These are phyloP conservation scores for Isurus oxyrinchus DNA, from an alignment of 2,113 vertebrate genomes.

Conservation along the genomic window DNA sequence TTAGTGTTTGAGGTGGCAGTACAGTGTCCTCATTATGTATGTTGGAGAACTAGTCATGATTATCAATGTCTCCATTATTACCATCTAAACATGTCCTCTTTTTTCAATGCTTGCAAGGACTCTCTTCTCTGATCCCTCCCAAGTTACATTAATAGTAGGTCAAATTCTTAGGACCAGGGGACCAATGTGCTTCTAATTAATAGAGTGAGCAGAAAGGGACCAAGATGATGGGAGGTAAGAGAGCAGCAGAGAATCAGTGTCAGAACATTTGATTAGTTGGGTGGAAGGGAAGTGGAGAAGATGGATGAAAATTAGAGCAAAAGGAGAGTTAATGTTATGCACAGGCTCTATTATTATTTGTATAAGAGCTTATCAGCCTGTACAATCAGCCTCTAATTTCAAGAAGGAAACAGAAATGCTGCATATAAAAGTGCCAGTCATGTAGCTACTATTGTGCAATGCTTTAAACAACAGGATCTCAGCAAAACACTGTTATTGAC, in stretches of 20 bases:
- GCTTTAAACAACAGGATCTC: slow-evolving; percentile 17
- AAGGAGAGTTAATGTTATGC: not conserved
- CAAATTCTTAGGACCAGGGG: not conserved
- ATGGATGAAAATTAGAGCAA: not conserved
- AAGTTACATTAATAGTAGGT: not conserved
- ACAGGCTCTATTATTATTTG: not conserved
- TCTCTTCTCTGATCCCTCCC: not conserved
- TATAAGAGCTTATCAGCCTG: not conserved
- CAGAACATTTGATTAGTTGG: not conserved
- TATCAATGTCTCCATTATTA: not conserved
- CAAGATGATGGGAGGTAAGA: not conserved
- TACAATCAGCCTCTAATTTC: not conserved
- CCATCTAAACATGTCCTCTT: not conserved
- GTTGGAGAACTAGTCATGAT: not conserved
- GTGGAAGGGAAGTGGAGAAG: not conserved
- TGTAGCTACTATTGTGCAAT: not conserved
- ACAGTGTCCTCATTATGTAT: not conserved
- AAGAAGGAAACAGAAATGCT: not conserved
- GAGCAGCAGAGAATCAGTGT: not conserved
- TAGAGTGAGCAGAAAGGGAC: not conserved
- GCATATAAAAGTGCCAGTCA: not conserved
- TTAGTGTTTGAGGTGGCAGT: not conserved
- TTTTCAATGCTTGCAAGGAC: not conserved
- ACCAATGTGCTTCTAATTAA: not conserved
- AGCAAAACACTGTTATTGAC: not conserved